Conservation (phyloP, 2,797 vertebrate genomes). For the Pipistrellus pipistrellus region DNA sequence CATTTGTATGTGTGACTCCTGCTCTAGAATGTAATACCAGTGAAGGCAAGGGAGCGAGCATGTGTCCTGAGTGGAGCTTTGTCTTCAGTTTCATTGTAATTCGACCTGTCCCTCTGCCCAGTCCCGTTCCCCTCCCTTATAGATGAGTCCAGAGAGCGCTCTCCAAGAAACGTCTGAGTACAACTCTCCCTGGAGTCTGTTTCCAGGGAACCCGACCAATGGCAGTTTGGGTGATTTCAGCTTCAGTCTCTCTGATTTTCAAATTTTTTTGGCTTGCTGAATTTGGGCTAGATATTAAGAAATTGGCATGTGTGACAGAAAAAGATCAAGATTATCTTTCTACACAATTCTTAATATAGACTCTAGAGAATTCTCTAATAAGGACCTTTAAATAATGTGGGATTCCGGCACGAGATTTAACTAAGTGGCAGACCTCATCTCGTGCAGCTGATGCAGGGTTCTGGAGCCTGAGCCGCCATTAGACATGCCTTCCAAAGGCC, state of each 20-base stretch:
- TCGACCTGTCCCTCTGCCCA: background rate
- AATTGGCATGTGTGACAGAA: background rate
- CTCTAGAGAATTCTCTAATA: background rate
- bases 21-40: background rate
- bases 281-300: background rate
- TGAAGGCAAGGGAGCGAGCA: background rate
- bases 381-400: background rate
- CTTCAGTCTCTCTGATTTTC: background rate
- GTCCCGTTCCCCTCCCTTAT: background rate
- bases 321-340: background rate
- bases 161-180: background rate
- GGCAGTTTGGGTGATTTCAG: background rate
- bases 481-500: background rate
- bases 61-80: background rate
- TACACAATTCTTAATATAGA: background rate
- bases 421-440: background rate
- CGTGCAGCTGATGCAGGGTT: background rate
- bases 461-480: background rate
- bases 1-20: background rate
- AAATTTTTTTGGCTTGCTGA: background rate
- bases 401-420: background rate
- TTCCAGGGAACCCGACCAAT: background rate
- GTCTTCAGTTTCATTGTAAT: background rate
- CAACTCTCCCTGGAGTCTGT: background rate
- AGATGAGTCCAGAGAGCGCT: background rate